Percentiles rank a stretch among this genome's conserved stretches.
Conservation (phyloP, 2,797 vertebrate species). For the Nothura maculosa region DNA sequence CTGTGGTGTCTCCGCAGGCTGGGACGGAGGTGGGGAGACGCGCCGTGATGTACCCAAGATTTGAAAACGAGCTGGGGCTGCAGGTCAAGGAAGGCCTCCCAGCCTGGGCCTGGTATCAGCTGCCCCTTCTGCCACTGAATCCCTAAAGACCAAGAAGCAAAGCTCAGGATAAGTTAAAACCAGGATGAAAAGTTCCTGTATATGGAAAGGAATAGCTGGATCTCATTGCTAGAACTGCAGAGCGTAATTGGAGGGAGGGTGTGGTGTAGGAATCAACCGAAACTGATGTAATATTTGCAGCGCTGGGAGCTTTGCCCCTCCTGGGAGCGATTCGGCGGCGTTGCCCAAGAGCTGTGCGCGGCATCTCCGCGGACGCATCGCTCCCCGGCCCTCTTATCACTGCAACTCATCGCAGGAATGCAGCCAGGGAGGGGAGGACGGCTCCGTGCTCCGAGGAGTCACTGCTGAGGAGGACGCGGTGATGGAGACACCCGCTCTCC, state of each 20-base stretch:
- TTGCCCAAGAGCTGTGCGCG: conserved; percentile 56
- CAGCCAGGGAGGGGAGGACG: conserved; percentile 21
- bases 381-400: background rate
- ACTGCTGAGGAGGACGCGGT: background rate
- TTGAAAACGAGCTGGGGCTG: background rate
- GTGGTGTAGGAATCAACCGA: conserved; percentile 48
- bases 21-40: background rate
- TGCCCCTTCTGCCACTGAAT: background rate
- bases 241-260: conserved; percentile 62
- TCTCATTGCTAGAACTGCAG: background rate
- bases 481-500: background rate
- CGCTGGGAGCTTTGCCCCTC: background rate
- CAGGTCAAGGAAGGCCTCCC: background rate
- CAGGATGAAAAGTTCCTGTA: background rate
- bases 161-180: background rate
- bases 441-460: background rate
- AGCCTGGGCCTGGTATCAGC: background rate
- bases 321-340: background rate
- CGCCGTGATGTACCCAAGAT: background rate
- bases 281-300: conserved; percentile 42
- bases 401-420: background rate
- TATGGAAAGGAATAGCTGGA: background rate
- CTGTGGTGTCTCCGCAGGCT: background rate
- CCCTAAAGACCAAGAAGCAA: background rate
- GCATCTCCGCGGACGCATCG: background rate